Evolutionary conservation across 2,113 vertebrate species (phyloP).

Genomic region (Bubo scandiacus): DNA sequence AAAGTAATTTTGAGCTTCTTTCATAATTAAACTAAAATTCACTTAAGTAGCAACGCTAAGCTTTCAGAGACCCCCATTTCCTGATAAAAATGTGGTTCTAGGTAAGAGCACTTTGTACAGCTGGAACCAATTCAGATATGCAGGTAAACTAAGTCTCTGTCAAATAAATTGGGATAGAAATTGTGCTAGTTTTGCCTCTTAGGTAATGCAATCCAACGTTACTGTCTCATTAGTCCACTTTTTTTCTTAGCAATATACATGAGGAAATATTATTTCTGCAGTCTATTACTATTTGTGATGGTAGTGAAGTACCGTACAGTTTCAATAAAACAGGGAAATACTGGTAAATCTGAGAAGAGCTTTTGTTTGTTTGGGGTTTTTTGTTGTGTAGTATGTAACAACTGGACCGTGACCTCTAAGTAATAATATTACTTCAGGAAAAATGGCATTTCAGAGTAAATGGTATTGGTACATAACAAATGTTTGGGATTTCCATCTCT

Average conservation of each 20-base stretch:
- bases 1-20: not conserved
- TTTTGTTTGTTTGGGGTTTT: not conserved
- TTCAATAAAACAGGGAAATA: not conserved
- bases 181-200: not conserved
- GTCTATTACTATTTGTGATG: not conserved
- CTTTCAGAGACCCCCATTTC: not conserved
- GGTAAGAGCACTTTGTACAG: not conserved
- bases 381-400: not conserved
- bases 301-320: not conserved
- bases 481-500: not conserved
- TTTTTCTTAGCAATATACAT: not conserved
- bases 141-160: not conserved
- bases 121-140: not conserved
- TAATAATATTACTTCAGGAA: not conserved
- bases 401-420: accelerated
- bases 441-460: not conserved
- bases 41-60: not conserved
- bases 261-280: not conserved
- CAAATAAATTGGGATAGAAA: not conserved
- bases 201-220: not conserved
- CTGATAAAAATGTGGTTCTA: not conserved
- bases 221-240: not conserved
- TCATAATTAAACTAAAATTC: not conserved
- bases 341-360: not conserved
- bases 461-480: not conserved